Percentiles rank a stretch among this genome's conserved stretches.
These are phyloP conservation scores for Ciconia nigra DNA, from an alignment of 2,797 vertebrate species.

Conservation along the genomic window DNA sequence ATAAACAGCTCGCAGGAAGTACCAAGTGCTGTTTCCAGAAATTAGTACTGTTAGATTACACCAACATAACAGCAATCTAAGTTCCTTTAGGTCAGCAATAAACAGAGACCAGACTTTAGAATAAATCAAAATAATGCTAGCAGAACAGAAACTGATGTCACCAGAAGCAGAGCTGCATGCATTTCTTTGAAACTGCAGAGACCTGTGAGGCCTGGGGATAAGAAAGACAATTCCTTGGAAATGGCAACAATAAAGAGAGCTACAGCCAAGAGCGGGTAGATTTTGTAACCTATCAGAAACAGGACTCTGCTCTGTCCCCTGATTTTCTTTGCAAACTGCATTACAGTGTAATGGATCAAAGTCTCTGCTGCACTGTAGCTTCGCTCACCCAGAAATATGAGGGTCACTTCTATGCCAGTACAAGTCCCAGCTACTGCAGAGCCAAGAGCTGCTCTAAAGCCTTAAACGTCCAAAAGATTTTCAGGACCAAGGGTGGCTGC, in stretches of 20 bases:
- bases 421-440: neutral
- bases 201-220: neutral
- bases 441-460: neutral
- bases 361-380: neutral
- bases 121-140: neutral
- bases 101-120: neutral
- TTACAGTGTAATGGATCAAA: conserved; percentile 11
- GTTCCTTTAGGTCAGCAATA: neutral
- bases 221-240: neutral
- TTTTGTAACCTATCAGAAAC: neutral
- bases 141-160: neutral
- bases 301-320: neutral
- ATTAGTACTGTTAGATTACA: neutral
- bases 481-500: neutral
- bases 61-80: neutral
- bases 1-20: neutral
- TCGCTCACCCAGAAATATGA: conserved; percentile 33
- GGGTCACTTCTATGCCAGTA: neutral
- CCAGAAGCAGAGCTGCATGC: neutral
- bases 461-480: neutral
- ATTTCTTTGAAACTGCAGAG: neutral
- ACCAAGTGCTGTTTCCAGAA: neutral
- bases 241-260: neutral
- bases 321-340: neutral
- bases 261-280: neutral